Conservation (phyloP, 2,888 invertebrate genomes). For the Philopedon plagiatum region DNA sequence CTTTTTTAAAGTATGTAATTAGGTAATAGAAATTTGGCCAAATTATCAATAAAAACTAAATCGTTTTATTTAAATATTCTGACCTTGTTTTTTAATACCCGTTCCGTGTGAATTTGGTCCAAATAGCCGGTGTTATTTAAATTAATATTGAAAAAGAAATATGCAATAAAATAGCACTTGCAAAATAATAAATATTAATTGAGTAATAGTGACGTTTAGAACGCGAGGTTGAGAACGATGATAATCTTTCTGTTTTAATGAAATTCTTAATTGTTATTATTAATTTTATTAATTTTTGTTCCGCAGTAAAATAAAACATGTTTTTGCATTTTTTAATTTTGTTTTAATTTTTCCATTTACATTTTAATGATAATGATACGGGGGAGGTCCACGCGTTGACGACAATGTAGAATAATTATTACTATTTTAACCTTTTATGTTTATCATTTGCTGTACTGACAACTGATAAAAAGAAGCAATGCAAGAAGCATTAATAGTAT, state of each 20-base stretch:
- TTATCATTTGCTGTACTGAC: too few species aligned
- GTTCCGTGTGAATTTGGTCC: background rate
- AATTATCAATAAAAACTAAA: background rate
- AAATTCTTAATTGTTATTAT: background rate
- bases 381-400: too few species aligned
- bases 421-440: too few species aligned
- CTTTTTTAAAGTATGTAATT: background rate
- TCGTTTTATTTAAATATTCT: constrained; percentile 4
- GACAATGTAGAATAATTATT: too few species aligned
- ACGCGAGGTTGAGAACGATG: background rate
- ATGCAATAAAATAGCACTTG: background rate
- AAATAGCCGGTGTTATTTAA: background rate
- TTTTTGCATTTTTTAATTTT: too few species aligned
- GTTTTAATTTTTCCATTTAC: too few species aligned
- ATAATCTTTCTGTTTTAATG: background rate
- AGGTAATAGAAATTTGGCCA: too few species aligned
- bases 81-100: background rate
- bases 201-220: background rate
- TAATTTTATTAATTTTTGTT: too few species aligned
- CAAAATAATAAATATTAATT: constrained; percentile 1
- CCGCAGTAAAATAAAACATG: too few species aligned
- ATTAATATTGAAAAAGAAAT: background rate
- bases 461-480: too few species aligned
- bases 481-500: too few species aligned
- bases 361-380: too few species aligned